Base-by-base conservation (phyloP, 2,888 invertebrate species). In the Furcula furcula region DNA sequence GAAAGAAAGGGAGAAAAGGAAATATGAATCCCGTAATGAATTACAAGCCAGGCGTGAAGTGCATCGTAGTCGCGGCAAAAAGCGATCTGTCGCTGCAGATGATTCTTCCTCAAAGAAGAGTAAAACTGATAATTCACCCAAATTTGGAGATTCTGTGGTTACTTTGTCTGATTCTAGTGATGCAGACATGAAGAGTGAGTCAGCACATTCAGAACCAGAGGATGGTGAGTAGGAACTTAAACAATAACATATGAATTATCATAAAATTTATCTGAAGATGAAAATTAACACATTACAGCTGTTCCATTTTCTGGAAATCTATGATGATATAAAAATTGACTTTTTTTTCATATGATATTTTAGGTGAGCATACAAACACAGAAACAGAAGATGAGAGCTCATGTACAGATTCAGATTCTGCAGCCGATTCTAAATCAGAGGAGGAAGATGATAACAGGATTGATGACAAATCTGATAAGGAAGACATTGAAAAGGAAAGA, bases 1-100 rank as follows among this genome's bases (percentile, higher is more conserved):
- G 61, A 85, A 94, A 16, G 94, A 95, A 81, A 94, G 93, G 91
- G 93, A 93, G 2, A 91, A 94, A 53, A 91, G 94, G 34, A 95
- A 95, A 73, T 93, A 95, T 70, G 92, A 92, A 32, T 94, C 94
- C 0, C 89, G 93, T 12, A 90, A 91, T 33, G 95, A 95, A 66
- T 74, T 95, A 9, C 94, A 94, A 71, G 93, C 94, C 0, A 89
- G 95, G 7, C 91, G 95, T 25, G 87, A 91, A 58, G 89, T 91
- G 46, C 79, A 91, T 22, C 84, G 92, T 1, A 90, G 91, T 26
- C 77, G 86, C 0, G 87, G 85, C 2, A 85, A 77, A 43, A 89
- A 89, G 40, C 76, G 84, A 15, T 78, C 85, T 2, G 63, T 76
- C 7, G 76, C 86, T 0, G 77, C 80, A 11, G 67, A 71, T 14